A percentile compares a stretch with the other conserved stretches of the same genome.
phyloP scores from a whole-genome alignment of 2,888 invertebrate species.

The Operophtera brumata region DNA sequence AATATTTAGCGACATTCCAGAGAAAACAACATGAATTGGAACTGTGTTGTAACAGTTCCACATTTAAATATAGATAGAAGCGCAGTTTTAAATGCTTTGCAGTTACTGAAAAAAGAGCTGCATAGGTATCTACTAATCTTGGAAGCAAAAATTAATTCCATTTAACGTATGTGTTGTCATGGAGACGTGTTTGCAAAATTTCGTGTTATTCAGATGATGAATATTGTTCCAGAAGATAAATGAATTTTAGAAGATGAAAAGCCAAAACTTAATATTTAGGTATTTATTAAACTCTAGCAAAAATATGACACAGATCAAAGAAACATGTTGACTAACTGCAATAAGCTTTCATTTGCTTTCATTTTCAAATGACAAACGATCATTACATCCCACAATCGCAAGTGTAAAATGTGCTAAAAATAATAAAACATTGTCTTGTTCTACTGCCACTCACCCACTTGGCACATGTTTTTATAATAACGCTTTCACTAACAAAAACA shows the following conservation, averaged over 20 bases:
- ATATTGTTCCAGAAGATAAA: too few relatives aligned
- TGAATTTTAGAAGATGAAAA: not conserved
- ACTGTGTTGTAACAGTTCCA: conserved; percentile 28
- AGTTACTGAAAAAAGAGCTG: not conserved
- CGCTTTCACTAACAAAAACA: conserved; percentile 49
- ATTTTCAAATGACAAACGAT: conserved; percentile 11
- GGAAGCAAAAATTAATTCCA: too few relatives aligned
- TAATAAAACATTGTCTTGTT: conserved; percentile 44
- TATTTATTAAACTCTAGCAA: not conserved
- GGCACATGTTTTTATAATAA: conserved; percentile 49
- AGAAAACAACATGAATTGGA: conserved; percentile 25
- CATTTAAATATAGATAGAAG: conserved; percentile 8
- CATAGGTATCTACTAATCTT: too few relatives aligned
- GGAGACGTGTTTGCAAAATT: too few relatives aligned
- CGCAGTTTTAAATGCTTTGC: not conserved
- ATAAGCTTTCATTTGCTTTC: not conserved
- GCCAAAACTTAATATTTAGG: not conserved
- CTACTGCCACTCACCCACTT: conserved; percentile 75
- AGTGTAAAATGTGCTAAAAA: conserved; percentile 36
- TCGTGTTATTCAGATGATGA: too few relatives aligned
- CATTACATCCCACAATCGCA: conserved; percentile 17
- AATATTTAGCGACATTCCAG: conserved; percentile 33
- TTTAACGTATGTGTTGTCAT: too few relatives aligned
- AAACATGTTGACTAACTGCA: not conserved
- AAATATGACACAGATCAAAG: conserved; percentile 1